Evolutionary conservation across 2,113 vertebrate species (phyloP).

Genomic region (Melanostigma gelatinosum): DNA sequence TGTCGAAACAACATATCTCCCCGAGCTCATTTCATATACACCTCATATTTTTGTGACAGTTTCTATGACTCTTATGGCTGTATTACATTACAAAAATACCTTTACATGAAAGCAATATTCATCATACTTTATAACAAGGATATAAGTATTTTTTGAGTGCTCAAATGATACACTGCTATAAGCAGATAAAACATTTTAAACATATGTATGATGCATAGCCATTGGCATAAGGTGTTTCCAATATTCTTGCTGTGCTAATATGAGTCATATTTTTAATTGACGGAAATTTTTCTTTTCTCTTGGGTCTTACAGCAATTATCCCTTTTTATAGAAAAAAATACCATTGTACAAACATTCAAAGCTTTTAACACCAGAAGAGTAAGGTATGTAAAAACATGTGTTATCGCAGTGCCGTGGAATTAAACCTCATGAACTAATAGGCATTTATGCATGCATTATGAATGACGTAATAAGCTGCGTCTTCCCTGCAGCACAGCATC

Average conservation of each 20-base stretch:
- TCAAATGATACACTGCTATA: neutral
- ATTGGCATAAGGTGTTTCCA: neutral
- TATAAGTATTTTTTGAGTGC: neutral
- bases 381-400: neutral
- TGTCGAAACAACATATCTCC: conserved; percentile 76
- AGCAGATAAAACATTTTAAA: neutral
- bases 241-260: neutral
- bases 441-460: conserved; percentile 66
- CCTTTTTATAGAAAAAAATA: neutral
- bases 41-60: conserved; percentile 8
- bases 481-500: conserved; percentile 54
- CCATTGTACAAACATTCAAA: neutral
- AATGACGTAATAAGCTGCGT: conserved; percentile 55
- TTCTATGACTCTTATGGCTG: neutral
- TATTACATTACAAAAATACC: neutral
- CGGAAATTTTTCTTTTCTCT: neutral
- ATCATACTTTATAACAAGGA: neutral
- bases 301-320: neutral
- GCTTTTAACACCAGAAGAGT: neutral
- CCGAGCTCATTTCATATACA: conserved; percentile 70
- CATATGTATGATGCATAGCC: neutral
- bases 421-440: conserved; percentile 48
- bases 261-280: neutral
- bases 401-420: conserved; percentile 6
- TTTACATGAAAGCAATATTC: neutral